A percentile compares a stretch with the other conserved stretches of the same genome.
phyloP scores from a whole-genome alignment of 2,888 invertebrate genomes.

The Leuctra nigra region DNA sequence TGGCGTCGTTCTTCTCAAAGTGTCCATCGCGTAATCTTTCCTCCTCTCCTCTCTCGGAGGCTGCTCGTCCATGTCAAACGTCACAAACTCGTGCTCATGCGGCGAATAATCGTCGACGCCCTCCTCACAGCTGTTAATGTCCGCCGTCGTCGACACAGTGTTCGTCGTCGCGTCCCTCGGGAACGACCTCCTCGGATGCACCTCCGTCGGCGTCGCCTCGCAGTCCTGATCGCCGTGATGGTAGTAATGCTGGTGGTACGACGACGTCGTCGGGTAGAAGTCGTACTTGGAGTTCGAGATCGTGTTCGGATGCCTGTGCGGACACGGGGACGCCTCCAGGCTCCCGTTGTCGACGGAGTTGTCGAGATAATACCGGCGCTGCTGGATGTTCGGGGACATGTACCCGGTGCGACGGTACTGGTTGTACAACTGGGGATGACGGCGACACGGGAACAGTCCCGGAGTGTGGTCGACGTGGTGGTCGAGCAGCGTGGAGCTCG shows the following conservation, averaged over 20 bases:
- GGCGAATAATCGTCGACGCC: constrained; percentile 48
- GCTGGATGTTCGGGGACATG: constrained; percentile 34
- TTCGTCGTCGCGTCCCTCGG: constrained; percentile 60
- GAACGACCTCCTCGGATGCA: constrained; percentile 34
- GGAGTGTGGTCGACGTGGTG: constrained; percentile 19
- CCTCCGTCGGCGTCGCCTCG: constrained; percentile 23
- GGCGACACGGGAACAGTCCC: constrained; percentile 22
- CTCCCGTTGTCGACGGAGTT: constrained; percentile 42
- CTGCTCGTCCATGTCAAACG: constrained; percentile 56
- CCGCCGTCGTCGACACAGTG: constrained; percentile 52
- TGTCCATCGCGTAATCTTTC: constrained; percentile 40
- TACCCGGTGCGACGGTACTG: constrained; percentile 4
- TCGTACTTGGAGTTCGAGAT: constrained; percentile 2
- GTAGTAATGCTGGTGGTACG: constrained; percentile 18
- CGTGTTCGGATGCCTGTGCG: constrained; percentile 9
- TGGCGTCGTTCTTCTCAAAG: constrained; percentile 42
- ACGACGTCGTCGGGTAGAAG: constrained; percentile 45
- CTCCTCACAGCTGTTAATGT: constrained; percentile 43
- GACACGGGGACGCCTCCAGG: constrained; percentile 23
- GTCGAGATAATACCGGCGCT: constrained; percentile 57
- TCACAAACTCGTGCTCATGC: constrained; percentile 60
- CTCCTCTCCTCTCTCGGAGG: constrained; percentile 37
- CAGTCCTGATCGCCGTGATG: constrained; percentile 20
- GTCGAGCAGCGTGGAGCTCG: constrained; percentile 22
- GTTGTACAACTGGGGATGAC: constrained; percentile 26